These are phyloP conservation scores for Drosophila novamexicana DNA, from an alignment of 1,140 invertebrate species.

Conservation along the genomic window DNA sequence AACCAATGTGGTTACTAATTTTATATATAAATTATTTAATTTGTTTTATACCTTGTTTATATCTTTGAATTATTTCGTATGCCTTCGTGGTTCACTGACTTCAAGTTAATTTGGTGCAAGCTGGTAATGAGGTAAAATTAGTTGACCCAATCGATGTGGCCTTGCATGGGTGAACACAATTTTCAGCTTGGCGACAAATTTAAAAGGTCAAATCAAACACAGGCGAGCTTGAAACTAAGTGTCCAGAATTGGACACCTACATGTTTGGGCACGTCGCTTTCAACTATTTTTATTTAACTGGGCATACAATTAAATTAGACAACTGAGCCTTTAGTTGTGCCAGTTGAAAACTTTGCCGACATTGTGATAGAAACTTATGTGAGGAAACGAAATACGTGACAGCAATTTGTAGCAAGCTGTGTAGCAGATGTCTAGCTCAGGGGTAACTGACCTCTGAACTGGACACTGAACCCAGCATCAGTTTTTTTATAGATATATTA, in stretches of 20 bases:
- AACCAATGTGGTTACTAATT: neutral
- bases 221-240: conserved; percentile 6
- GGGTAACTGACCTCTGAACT: conserved; percentile 34
- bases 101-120: conserved; percentile 55
- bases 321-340: conserved; percentile 48
- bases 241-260: conserved; percentile 19
- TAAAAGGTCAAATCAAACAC: conserved; percentile 49
- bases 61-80: conserved; percentile 21
- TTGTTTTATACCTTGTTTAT: neutral
- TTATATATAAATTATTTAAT: neutral
- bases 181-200: conserved; percentile 34
- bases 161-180: conserved; percentile 22
- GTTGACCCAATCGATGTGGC: conserved; percentile 35
- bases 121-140: conserved; percentile 65
- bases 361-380: conserved; percentile 27
- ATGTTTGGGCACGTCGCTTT: conserved; percentile 8
- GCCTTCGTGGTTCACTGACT: conserved; percentile 59
- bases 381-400: conserved; percentile 74
- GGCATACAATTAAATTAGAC: conserved; percentile 75
- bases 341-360: conserved; percentile 44
- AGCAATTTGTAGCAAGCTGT: conserved; percentile 48
- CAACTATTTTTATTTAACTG: conserved; percentile 47
- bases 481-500: conserved; percentile 27
- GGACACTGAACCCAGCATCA: conserved; percentile 30
- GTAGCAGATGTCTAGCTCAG: conserved; percentile 25